A percentile compares a stretch with the other conserved stretches of the same genome.
Conservation (phyloP, 2,888 invertebrate species). For the Hirtodrosophila histrioides region DNA sequence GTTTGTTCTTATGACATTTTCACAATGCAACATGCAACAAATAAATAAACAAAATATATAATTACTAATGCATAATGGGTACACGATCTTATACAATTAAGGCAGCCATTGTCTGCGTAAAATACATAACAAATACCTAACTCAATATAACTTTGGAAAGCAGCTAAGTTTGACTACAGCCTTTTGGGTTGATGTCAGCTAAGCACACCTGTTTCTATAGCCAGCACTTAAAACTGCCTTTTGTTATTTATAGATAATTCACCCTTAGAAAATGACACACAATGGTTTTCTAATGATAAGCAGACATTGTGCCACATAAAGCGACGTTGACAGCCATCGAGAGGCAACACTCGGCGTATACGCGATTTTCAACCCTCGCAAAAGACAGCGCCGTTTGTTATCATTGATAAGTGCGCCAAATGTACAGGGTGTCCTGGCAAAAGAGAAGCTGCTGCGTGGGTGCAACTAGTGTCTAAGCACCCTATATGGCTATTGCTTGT, state of each 20-base stretch:
- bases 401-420: conserved; percentile 70
- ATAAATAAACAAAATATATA: too few relatives aligned
- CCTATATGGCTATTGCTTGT: conserved; percentile 24
- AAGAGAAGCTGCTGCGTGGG: background rate
- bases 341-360: conserved; percentile 49
- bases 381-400: conserved; percentile 52
- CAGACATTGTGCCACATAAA: conserved; percentile 19
- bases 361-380: conserved; percentile 73
- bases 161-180: background rate
- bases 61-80: too few relatives aligned
- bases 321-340: conserved; percentile 26
- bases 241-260: conserved; percentile 1
- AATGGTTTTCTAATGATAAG: conserved; percentile 49
- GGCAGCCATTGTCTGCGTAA: too few relatives aligned
- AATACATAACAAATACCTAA: too few relatives aligned
- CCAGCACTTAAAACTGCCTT: background rate
- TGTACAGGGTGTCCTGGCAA: conserved; percentile 58
- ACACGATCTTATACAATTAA: too few relatives aligned
- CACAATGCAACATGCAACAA: too few relatives aligned
- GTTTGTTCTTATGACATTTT: too few relatives aligned
- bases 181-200: background rate
- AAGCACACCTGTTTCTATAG: background rate
- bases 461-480: conserved; percentile 29
- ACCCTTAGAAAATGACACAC: background rate
- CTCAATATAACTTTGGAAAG: background rate